A percentile compares a stretch with the other conserved stretches of the same genome.
Conservation (phyloP, 2,113 vertebrate genomes). For the Zosterops lateralis region DNA sequence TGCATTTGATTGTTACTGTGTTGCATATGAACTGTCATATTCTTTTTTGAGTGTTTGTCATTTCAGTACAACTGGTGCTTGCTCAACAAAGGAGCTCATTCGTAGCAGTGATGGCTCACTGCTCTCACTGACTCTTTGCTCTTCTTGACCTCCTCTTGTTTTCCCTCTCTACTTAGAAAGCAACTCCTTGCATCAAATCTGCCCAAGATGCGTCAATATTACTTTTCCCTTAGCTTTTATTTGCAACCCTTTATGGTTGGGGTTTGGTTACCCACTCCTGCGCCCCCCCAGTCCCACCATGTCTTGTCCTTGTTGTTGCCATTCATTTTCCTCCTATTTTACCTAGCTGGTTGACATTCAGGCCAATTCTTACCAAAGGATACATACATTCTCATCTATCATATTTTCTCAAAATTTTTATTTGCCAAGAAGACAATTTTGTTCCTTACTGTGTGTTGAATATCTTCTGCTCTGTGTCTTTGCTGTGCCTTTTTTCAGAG, state of each 20-base stretch:
- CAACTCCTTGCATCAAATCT: neutral
- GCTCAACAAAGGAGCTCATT: fast-evolving
- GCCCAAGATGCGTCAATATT: neutral
- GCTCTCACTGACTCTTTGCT: neutral
- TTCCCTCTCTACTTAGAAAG: neutral
- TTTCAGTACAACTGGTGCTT: neutral
- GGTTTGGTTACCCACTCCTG: neutral
- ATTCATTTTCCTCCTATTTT: neutral
- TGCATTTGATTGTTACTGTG: neutral
- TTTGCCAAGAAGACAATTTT: neutral
- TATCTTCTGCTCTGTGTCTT: neutral
- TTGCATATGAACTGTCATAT: neutral
- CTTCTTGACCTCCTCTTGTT: neutral
- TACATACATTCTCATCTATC: neutral
- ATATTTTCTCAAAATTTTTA: neutral
- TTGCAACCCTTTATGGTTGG: neutral
- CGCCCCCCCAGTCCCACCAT: fast-evolving
- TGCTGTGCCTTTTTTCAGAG: neutral
- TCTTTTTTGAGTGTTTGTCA: neutral
- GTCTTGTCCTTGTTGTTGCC: neutral
- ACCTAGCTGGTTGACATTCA: neutral
- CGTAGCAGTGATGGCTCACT: neutral
- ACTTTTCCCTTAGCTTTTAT: neutral
- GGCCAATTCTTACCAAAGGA: neutral
- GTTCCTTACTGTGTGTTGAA: neutral